These are phyloP conservation scores for Numenius phaeopus DNA, from an alignment of 2,797 vertebrate species.

Conservation along the genomic window DNA sequence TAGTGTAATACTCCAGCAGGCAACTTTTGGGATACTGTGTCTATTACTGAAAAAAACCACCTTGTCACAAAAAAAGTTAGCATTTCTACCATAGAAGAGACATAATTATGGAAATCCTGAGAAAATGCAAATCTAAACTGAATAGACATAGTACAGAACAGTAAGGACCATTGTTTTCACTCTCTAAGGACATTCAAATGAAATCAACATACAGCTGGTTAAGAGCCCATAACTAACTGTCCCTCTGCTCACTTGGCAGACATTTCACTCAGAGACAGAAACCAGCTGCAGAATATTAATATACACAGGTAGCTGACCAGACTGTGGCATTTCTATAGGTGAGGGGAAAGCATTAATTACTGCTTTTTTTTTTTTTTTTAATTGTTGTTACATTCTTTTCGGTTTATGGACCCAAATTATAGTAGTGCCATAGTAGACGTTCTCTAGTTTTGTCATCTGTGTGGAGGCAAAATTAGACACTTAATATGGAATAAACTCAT, in stretches of 20 bases:
- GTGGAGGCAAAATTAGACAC: background rate
- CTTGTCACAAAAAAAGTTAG: background rate
- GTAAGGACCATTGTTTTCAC: background rate
- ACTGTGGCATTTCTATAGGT: background rate
- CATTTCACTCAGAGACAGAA: background rate
- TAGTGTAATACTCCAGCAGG: background rate
- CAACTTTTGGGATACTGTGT: background rate
- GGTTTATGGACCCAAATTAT: background rate
- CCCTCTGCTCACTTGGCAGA: conserved; percentile 13
- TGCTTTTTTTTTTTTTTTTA: background rate
- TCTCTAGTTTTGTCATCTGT: background rate
- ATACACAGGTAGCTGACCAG: background rate
- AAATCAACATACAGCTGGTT: conserved; percentile 44
- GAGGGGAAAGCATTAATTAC: background rate
- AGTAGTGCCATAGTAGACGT: background rate
- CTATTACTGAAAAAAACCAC: background rate
- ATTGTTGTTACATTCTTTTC: background rate
- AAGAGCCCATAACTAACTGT: conserved; percentile 19
- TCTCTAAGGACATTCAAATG: conserved; percentile 15
- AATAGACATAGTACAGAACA: background rate
- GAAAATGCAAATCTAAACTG: conserved; percentile 34
- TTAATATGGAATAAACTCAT: background rate
- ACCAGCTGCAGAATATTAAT: background rate
- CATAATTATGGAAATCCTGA: background rate
- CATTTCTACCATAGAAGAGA: background rate